Evolutionary conservation across 2,888 invertebrate species (phyloP).

Genomic region (Elegia similella): DNA sequence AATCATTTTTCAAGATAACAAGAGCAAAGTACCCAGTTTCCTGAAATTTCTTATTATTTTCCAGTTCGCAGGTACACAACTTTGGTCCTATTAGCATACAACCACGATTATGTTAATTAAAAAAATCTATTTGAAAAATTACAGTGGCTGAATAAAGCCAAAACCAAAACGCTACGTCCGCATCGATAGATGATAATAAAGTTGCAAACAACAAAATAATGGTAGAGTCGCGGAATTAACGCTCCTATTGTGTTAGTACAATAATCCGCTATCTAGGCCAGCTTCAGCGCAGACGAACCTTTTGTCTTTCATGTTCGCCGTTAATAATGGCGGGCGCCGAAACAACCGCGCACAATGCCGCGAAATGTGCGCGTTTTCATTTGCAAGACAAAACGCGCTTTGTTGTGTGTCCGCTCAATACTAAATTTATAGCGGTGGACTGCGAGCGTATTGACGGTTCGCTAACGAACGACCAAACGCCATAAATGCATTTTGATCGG

Average conservation of each 20-base stretch:
- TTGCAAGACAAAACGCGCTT: constrained; percentile 82
- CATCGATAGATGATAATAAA: constrained; percentile 76
- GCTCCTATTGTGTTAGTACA: constrained; percentile 81
- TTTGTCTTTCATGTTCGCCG: constrained; percentile 82
- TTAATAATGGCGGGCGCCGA: constrained; percentile 81
- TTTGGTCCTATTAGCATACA: neutral
- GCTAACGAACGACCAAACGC: constrained; percentile 72
- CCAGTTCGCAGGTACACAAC: neutral
- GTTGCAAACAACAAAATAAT: constrained; percentile 80
- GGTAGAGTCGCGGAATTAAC: constrained; percentile 79
- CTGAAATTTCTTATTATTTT: neutral
- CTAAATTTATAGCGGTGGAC: constrained; percentile 80
- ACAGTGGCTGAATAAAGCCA: constrained; percentile 31
- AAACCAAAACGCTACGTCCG: constrained; percentile 53
- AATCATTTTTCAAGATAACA: too few relatives aligned
- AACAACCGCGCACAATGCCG: constrained; percentile 81
- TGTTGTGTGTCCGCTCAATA: constrained; percentile 81
- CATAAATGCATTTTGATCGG: constrained; percentile 75
- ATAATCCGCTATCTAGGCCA: constrained; percentile 82
- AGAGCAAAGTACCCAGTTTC: too few relatives aligned
- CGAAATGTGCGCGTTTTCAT: constrained; percentile 82
- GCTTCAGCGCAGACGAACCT: constrained; percentile 81
- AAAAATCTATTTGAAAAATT: neutral
- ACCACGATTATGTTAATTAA: neutral
- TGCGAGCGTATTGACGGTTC: constrained; percentile 73